These are phyloP conservation scores for Halictus rubicundus DNA, from an alignment of 1,140 invertebrate genomes.

Conservation along the genomic window DNA sequence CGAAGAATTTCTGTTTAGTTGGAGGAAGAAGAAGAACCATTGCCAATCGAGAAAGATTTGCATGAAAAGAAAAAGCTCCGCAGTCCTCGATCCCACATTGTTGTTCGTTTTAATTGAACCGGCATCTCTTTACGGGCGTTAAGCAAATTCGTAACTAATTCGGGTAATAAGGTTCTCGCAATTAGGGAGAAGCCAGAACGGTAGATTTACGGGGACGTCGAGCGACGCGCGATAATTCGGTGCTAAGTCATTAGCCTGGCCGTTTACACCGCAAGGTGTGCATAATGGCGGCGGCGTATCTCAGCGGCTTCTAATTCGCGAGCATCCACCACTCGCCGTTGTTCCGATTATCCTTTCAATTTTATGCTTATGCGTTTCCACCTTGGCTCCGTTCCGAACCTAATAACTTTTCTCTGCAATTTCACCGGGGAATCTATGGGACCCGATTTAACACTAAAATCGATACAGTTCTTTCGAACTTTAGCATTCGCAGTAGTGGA, in stretches of 20 bases:
- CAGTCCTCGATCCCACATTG: neutral
- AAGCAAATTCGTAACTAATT: constrained; percentile 51
- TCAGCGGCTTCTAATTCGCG: constrained; percentile 50
- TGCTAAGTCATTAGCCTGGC: constrained; percentile 62
- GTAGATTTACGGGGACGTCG: constrained; percentile 61
- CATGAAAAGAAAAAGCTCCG: neutral
- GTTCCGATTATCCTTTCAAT: constrained; percentile 53
- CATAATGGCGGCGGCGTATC: constrained; percentile 58
- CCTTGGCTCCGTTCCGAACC: neutral
- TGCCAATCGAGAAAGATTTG: neutral
- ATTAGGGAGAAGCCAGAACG: constrained; percentile 49
- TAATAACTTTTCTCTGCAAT: constrained; percentile 23
- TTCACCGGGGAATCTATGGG: neutral
- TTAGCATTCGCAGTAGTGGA: neutral
- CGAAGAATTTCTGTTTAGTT: too few relatives aligned
- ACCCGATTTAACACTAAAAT: neutral
- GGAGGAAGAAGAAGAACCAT: too few relatives aligned
- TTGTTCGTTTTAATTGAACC: constrained; percentile 1
- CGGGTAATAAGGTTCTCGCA: constrained; percentile 44
- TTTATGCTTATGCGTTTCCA: constrained; percentile 31
- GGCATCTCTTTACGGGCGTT: neutral
- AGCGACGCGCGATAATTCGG: constrained; percentile 59
- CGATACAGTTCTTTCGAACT: neutral
- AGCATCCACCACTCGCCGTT: constrained; percentile 22
- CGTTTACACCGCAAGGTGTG: constrained; percentile 58